Evolutionary conservation across 1,140 invertebrate species (phyloP), one percentile per base, ranked within the genome.

Genomic region (Drosophila mojavensis): DNA sequence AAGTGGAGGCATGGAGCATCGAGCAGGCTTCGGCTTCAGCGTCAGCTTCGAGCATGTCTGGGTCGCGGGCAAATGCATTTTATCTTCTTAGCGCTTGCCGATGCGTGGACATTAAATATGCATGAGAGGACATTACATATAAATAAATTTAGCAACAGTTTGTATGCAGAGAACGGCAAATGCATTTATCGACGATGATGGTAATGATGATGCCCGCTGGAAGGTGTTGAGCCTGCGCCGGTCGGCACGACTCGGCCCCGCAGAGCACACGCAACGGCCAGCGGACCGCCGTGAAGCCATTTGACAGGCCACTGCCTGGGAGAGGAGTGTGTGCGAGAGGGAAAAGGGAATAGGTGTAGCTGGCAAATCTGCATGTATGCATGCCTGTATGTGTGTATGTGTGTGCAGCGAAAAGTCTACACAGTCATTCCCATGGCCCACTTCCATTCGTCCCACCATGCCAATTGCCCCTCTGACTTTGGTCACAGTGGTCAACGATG

Each of bases 91-190:
- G 45, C 30, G 5, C 17, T 20, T 45, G 4, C 24, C 43, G 43
- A 76, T 88, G 82, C 85, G 83, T 91, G 88, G 76, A 82, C 88
- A 90, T 90, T 90, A 90, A 90, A 91, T 91, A 90, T 91, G 82
- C 85, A 90, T 91, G 83, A 90, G 73, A 76, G 82, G 81, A 80
- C 86, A 85, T 79, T 71, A 83, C 85, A 74, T 90, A 86, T 88
- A 79, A 86, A 86, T 88, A 86, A 86, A 86, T 86, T 83, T 82
- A 88, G 80, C 76, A 88, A 79, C 83, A 79, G 83, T 86, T 86
- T 86, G 82, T 88, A 83, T 88, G 83, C 82, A 77, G 67, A 75
- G 43, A 65, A 75, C 78, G 81, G 82, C 78, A 81, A 85, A 82
- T 82, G 82, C 75, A 76, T 82, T 85, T 88, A 88, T 82, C 82